phyloP scores from a whole-genome alignment of 2,888 invertebrate species.

The Mamestra brassicae region DNA sequence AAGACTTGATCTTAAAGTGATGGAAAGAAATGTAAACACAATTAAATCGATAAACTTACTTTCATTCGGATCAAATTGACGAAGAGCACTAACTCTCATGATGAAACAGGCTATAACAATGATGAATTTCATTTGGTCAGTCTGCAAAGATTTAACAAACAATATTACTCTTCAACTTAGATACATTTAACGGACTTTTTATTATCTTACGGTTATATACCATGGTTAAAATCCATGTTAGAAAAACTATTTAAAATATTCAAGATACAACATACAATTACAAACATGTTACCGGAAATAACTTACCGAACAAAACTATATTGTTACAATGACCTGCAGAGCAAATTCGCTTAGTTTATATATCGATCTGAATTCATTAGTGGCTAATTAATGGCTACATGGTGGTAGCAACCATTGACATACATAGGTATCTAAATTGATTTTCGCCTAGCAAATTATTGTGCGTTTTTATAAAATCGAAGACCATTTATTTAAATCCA shows the following conservation, averaged over 20 bases:
- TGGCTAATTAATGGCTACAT: slow-evolving; percentile 33
- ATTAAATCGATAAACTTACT: slow-evolving; percentile 29
- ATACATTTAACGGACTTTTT: not conserved
- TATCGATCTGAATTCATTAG: slow-evolving; percentile 44
- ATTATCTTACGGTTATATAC: not conserved
- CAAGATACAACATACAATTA: too few relatives aligned
- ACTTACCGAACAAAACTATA: slow-evolving; percentile 18
- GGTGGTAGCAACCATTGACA: slow-evolving; percentile 49
- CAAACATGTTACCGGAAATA: not conserved
- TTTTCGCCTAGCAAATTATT: slow-evolving; percentile 10
- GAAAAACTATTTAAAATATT: too few relatives aligned
- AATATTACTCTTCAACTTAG: too few relatives aligned
- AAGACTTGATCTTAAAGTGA: too few relatives aligned
- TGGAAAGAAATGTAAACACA: not conserved
- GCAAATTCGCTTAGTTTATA: slow-evolving; percentile 20
- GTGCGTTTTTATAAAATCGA: not conserved
- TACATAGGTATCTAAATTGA: slow-evolving; percentile 36
- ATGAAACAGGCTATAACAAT: slow-evolving; percentile 69
- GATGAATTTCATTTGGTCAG: slow-evolving; percentile 71
- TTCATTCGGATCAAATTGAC: not conserved
- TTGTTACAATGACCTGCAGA: slow-evolving; percentile 7
- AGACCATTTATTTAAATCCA: not conserved
- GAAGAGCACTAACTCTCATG: slow-evolving; percentile 65
- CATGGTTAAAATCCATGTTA: too few relatives aligned
- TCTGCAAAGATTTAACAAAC: not conserved